Evolutionary conservation across 1,140 invertebrate species (phyloP), one percentile per base, ranked within the genome.

Genomic region (Eupeodes corollae): DNA sequence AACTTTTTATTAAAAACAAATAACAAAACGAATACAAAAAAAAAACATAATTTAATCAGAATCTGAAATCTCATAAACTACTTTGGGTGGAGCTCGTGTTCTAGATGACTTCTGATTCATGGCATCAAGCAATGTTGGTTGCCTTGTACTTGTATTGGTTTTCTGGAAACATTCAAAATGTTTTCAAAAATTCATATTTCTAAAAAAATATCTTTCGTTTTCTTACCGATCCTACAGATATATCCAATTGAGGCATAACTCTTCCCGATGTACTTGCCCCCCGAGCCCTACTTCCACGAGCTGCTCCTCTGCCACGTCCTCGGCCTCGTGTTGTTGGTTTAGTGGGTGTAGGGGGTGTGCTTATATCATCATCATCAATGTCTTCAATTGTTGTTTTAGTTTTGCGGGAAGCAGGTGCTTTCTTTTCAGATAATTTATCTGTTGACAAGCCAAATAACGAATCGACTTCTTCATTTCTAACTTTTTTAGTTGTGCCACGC

Each of bases 171-270:
- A 37, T 14, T 37, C 35, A 37, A 37, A 5, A 14, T 37, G 3
- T 26, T 37, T 37, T 37, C 13, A 16, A 37, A 3, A 37, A 37
- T 37, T n/a, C n/a, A n/a, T n/a, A n/a, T n/a, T n/a, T n/a, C 13
- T 16, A 5, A 10, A 37, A 37, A 37, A 10, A 16, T 3, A 14
- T 14, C 6, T 37, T 37, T 14, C 3, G 13, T 16, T 14, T 11
- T 37, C 35, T 14, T 16, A 37, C 35, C 11, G 35, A 37, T 14
- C 21, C 21, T 8, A 56, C 45, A 6, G 58, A 51, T 16, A 58
- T 50, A 41, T 61, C 48, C 12, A 61, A 43, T 14, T 49, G 49
- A 1, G 44, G 40, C 19, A 46, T 57, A 8, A 40, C 37, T 13
- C 52, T 51, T 41, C n/a, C 34, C 21, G 47, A 14, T 11, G 42